Evolutionary conservation across 2,797 vertebrate species (phyloP), one percentile per base, ranked within the genome.

Genomic region (Pipistrellus pygmaeus): DNA sequence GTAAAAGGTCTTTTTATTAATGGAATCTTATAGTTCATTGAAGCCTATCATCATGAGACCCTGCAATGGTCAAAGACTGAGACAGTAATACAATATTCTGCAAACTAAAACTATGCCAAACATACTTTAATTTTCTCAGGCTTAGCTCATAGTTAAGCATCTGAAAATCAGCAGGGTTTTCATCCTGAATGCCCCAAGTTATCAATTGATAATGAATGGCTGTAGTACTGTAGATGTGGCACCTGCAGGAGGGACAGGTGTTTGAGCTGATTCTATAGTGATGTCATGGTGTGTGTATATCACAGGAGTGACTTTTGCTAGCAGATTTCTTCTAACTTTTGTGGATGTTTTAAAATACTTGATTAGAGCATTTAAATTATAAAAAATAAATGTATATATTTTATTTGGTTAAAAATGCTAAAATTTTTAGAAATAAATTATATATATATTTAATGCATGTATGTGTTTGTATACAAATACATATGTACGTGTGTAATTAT

Each of bases 391-490:
- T 84, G 12, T 48, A 7, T 21, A 0, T 30, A 3, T 66, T 0
- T 0, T 77, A 35, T 46, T 35, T 48, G 10, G 3, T 76, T 78
- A 3, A 48, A 82, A 25, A 17, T 82, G 25, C 57, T 83, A 69
- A 90, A 64, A 51, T 64, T 86, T 41, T 85, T 88, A 25, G 48
- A 85, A 88, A 88, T 46, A n/a, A 71, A 38, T 38, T 38, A 38
- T 38, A 38, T 38, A 57, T 14, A 44, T 8, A 32, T 81, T 48
- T 35, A 53, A 83, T 80, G 38, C 48, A 18, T 17, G 0, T 38
- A 17, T 51, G 1, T 83, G 41, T 53, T 41, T 55, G 6, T 93
- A 8, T 62, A 76, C 46, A 83, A 86, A 84, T 32, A 57, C 32
- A 77, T 60, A 60, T 41, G 35, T 44, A 46, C 6, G 53, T 38